phyloP scores from a whole-genome alignment of 2,113 vertebrate genomes.

The Hyaena hyaena region DNA sequence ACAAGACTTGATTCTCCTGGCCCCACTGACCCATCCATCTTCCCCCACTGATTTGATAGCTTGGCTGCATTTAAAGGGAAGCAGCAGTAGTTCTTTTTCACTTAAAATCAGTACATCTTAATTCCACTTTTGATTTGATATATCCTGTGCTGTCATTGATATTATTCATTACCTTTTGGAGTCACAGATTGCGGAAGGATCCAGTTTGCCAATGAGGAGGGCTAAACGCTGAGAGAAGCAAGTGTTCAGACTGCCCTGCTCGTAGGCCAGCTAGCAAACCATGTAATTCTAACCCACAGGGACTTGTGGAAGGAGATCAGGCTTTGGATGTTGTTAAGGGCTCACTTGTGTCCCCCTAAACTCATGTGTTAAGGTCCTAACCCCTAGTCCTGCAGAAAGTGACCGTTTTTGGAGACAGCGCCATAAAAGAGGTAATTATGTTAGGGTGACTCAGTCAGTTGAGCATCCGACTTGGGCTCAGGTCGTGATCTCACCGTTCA shows the following conservation, averaged over 20 bases:
- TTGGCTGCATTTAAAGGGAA: background rate
- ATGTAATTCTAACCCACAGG: accelerated
- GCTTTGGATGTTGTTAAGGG: background rate
- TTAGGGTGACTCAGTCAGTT: too few relatives aligned
- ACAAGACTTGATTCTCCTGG: conserved; percentile 1
- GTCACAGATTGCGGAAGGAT: background rate
- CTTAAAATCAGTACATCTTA: background rate
- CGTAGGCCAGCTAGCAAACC: background rate
- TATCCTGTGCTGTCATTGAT: background rate
- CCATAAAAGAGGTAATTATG: background rate
- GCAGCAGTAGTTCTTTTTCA: background rate
- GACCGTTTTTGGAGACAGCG: background rate
- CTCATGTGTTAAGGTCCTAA: background rate
- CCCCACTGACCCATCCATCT: background rate
- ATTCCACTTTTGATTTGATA: background rate
- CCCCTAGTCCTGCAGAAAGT: background rate
- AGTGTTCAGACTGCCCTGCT: background rate
- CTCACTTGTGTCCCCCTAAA: background rate
- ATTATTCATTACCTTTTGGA: background rate
- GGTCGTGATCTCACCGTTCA: too few relatives aligned
- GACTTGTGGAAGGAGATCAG: background rate
- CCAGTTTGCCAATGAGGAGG: background rate
- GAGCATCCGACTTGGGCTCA: too few relatives aligned
- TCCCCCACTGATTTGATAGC: background rate
- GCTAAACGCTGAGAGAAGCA: background rate